phyloP scores from a whole-genome alignment of 2,113 vertebrate species.

The Dromiciops gliroides region DNA sequence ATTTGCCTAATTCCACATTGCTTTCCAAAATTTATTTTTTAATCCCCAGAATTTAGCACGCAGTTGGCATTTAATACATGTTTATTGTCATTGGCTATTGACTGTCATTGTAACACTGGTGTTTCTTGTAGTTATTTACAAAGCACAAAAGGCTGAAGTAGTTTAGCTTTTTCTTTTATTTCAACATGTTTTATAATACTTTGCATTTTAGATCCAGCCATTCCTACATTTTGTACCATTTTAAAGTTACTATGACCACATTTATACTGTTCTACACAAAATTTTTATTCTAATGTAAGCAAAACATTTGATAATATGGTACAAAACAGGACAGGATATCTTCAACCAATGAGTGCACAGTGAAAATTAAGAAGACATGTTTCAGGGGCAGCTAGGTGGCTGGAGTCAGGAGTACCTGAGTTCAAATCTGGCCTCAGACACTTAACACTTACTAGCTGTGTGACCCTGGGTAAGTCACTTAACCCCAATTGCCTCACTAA shows the following conservation, averaged over 20 bases:
- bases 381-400: too few relatives aligned
- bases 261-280: neutral
- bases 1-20: neutral
- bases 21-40: neutral
- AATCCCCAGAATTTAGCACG: neutral
- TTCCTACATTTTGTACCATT: neutral
- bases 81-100: neutral
- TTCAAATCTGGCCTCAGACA: too few relatives aligned
- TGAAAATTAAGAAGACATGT: neutral
- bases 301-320: neutral
- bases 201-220: neutral
- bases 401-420: too few relatives aligned
- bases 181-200: neutral
- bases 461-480: too few relatives aligned
- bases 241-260: neutral
- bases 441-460: too few relatives aligned
- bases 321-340: neutral
- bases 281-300: neutral
- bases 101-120: neutral
- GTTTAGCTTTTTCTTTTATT: neutral
- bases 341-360: neutral
- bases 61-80: neutral
- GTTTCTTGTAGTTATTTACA: neutral
- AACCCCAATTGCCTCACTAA: too few relatives aligned
- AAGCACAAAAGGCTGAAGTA: neutral